phyloP scores from a whole-genome alignment of 2,888 invertebrate genomes.

The Euclidia mi region DNA sequence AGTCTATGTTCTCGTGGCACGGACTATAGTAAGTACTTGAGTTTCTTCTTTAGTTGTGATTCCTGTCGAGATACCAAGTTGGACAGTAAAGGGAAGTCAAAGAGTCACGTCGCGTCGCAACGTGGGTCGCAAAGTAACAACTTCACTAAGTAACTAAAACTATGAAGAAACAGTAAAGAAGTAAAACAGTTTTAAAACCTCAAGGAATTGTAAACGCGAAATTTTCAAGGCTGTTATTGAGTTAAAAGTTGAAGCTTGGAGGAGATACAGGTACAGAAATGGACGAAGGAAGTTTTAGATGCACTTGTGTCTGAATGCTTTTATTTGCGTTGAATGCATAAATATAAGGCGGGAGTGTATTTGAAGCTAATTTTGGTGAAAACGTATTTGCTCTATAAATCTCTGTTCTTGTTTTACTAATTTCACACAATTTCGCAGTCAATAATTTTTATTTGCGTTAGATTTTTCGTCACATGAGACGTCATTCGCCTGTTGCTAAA shows the following conservation, averaged over 20 bases:
- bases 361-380: too few relatives aligned
- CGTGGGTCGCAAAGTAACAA: constrained; percentile 42
- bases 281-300: background rate
- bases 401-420: too few relatives aligned
- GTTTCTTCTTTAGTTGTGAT: constrained; percentile 27
- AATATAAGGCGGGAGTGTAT: too few relatives aligned
- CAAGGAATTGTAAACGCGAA: constrained; percentile 7
- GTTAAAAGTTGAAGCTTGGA: background rate
- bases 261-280: background rate
- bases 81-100: constrained; percentile 28
- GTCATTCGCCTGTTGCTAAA: too few relatives aligned
- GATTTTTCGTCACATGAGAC: too few relatives aligned
- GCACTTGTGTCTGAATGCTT: too few relatives aligned
- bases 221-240: constrained; percentile 7
- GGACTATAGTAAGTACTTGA: background rate
- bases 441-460: too few relatives aligned
- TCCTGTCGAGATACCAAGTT: constrained; percentile 40
- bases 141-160: too few relatives aligned
- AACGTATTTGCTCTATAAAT: too few relatives aligned
- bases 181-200: constrained; percentile 11
- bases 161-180: constrained; percentile 27
- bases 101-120: constrained; percentile 36
- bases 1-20: too few relatives aligned
- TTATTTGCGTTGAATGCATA: too few relatives aligned
- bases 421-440: too few relatives aligned